Evolutionary conservation across 2,113 vertebrate genomes (phyloP), one percentile per base, ranked within the genome.

Genomic region (Chaenogobius annularis): DNA sequence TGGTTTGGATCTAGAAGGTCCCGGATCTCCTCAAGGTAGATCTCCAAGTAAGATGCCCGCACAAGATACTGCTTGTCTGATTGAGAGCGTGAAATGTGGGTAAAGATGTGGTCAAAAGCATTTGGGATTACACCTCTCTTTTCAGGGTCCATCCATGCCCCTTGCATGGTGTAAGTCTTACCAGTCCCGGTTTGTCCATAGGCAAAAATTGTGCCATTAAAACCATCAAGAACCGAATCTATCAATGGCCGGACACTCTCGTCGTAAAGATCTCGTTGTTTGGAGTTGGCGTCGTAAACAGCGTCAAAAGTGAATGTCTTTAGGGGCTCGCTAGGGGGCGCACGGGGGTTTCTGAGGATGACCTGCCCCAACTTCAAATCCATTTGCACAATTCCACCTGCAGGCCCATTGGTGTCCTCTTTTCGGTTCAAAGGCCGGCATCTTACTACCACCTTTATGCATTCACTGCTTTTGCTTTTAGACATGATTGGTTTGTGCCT

Each of bases 81-180:
- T 90, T 97, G 96, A 1, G 98, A 97, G 78, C 98, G 95, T 1
- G 98, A 97, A 91, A 99, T 99, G 87, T 98, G 96, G 0, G 97
- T 99, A 90, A 99, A 99, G 81, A 99, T 96, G 90, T 98, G 97
- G 81, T 99, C 97, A 35, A 99, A 98, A 47, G 97, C 93, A 7
- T 92, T 96, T 66, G 98, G 98, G 78, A 98, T 97, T 85, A 99
- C 92, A 22, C 98, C 97, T 0, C 96, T 90, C 71, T 93, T 95
- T 88, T 98, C 97, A 0, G 95, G 92, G 85, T 98, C 97, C 75
- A 91, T 80, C 96, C 97, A 97, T 4, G 92, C 92, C 0, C 98
- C 98, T 82, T 97, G 96, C 97, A 99, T 99, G 68, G 98, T 98
- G 92, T 98, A 97, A 0, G 97, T 99, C 90, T 99, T 99, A 17